These are phyloP conservation scores for Holotrichia oblita DNA, from an alignment of 1,140 invertebrate species.

Conservation along the genomic window DNA sequence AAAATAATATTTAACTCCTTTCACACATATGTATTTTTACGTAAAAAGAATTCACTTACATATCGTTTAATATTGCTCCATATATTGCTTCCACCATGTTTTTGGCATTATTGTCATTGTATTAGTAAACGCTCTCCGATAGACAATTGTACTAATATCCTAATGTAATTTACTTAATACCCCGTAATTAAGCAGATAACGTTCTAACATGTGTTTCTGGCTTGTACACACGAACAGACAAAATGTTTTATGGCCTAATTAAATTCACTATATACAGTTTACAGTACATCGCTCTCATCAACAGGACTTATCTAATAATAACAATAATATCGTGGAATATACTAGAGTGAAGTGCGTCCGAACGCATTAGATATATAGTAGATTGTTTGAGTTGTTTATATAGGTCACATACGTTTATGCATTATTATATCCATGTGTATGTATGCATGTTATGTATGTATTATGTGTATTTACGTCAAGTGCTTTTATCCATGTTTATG, in stretches of 20 bases:
- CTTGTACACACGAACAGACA: not conserved
- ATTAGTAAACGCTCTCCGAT: not conserved
- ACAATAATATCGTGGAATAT: not conserved
- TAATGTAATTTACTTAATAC: slow-evolving; percentile 14
- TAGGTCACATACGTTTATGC: not conserved
- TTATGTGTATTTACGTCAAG: not conserved
- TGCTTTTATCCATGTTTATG: not conserved
- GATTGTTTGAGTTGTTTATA: not conserved
- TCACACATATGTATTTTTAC: too few species aligned
- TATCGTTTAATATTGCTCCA: too few species aligned
- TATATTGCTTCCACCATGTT: too few species aligned
- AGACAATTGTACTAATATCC: slow-evolving; percentile 1
- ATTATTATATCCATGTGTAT: not conserved
- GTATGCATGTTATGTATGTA: too few species aligned
- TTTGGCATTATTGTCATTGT: too few species aligned
- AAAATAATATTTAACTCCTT: too few species aligned
- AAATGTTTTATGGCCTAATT: not conserved
- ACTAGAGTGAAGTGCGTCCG: not conserved
- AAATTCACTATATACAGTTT: not conserved
- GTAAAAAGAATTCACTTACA: too few species aligned
- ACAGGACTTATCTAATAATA: not conserved
- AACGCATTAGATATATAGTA: not conserved
- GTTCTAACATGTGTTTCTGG: not conserved
- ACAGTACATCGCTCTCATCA: not conserved
- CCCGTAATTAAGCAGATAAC: not conserved